Base-by-base conservation (phyloP, 2,113 vertebrate genomes). In the Cercocebus atys region DNA sequence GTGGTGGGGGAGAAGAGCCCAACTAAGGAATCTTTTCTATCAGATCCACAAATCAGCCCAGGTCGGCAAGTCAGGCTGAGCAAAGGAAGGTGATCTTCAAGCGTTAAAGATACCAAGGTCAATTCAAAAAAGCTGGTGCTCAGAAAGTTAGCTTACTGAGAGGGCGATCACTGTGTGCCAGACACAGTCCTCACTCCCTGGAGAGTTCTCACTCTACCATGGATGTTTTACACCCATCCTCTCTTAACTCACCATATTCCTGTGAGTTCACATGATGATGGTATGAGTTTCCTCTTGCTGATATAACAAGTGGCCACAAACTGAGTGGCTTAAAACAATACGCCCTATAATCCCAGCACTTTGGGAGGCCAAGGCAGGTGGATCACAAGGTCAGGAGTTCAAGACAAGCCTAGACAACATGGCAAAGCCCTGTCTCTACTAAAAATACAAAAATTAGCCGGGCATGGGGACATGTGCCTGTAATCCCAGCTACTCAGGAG, bases 81-180 rank as follows among this genome's bases (percentile, higher is more conserved):
- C 20, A 75, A 43, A 2, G 2, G n/a, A 32, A 72, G 43, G 73
- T 16, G 14, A 64, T 30, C 52, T n/a, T 25, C 66, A 12, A 32
- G 27, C 43, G 0, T 6, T 25, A 45, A 68, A 27, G 73, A 84
- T 79, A 50, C 35, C 86, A 73, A 38, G 25, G 8, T 70, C 8
- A 35, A 7, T 35, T 79, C 66, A 80, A 76, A 83, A 88, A 90
- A 90, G 80, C 68, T 8, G n/a, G 14, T 1, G 0, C 57, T 25
- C 35, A 22, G 86, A 47, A 45, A 81, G 35, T 22, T 16, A 25
- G 76, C 52, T 47, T 18, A 30, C 43, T 18, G 13, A 16, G 2
- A 3, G 43, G 1, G 1, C 3, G 1, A 30, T 23, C 12, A 0
- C 57, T 14, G 25, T 30, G 3, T 8, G 35, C 16, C 1, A 14